Percentiles rank a stretch among this genome's conserved stretches.
Evolutionary conservation across 2,888 invertebrate species (phyloP).

Genomic region (Diarsia mendica): DNA sequence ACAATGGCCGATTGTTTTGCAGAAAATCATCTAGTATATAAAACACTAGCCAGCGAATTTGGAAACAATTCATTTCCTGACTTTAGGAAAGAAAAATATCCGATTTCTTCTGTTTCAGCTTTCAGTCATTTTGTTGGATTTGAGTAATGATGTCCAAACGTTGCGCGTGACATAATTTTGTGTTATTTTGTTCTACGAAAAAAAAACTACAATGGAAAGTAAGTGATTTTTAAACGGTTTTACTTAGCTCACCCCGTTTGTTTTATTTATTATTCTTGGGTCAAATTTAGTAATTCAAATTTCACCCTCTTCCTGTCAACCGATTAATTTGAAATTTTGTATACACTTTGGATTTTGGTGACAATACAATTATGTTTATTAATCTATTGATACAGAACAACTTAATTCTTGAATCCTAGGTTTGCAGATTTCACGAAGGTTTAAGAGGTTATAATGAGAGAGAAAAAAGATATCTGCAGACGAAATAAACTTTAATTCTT

Average conservation of each 20-base stretch:
- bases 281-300: too few species aligned
- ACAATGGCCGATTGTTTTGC: constrained; percentile 86
- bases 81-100: constrained; percentile 67
- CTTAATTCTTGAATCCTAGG: neutral
- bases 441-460: neutral
- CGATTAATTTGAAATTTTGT: too few species aligned
- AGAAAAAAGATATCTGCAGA: constrained; percentile 3
- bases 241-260: too few species aligned
- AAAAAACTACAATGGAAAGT: constrained; percentile 59
- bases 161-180: constrained; percentile 50
- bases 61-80: constrained; percentile 71
- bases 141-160: constrained; percentile 59
- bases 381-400: neutral
- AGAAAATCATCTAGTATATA: constrained; percentile 78
- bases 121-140: constrained; percentile 59
- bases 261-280: too few species aligned
- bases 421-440: neutral
- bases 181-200: constrained; percentile 33
- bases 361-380: too few species aligned
- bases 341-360: too few species aligned
- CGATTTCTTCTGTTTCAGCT: constrained; percentile 66
- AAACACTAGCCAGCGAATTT: constrained; percentile 72
- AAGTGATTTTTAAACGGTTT: constrained; percentile 40
- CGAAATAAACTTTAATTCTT: constrained; percentile 59
- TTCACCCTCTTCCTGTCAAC: too few species aligned